Percentiles rank a stretch among this genome's conserved stretches.
These are phyloP conservation scores for Lobophora halterata DNA, from an alignment of 2,888 invertebrate species.

Conservation along the genomic window DNA sequence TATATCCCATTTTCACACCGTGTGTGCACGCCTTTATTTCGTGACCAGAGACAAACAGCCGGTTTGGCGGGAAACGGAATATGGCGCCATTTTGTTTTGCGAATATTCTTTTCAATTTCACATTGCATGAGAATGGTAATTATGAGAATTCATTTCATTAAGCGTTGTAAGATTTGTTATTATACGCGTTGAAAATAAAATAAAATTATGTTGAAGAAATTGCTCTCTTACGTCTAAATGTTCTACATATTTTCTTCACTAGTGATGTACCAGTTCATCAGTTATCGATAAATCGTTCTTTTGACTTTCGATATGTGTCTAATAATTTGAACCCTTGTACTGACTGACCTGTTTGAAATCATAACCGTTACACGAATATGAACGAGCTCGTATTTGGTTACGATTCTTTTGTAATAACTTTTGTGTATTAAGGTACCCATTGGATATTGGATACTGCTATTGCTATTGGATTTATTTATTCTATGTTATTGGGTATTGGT, in stretches of 20 bases:
- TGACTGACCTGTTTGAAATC: conserved; percentile 24
- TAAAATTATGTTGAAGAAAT: conserved; percentile 17
- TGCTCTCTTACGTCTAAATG: conserved; percentile 18
- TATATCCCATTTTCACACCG: conserved; percentile 80
- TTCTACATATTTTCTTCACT: conserved; percentile 7
- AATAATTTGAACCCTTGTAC: conserved; percentile 19
- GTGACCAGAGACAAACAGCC: conserved; percentile 67
- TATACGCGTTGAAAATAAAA: conserved; percentile 10
- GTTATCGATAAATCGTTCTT: conserved; percentile 21
- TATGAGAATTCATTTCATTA: conserved; percentile 33
- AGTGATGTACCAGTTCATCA: conserved; percentile 16
- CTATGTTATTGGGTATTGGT: conserved; percentile 11
- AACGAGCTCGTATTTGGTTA: conserved; percentile 10
- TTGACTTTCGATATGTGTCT: conserved; percentile 17
- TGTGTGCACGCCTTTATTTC: conserved; percentile 60
- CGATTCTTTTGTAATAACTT: conserved; percentile 16
- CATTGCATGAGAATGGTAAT: conserved; percentile 40
- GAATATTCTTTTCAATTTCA: conserved; percentile 40
- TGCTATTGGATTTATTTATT: too few relatives aligned
- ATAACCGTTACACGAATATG: conserved; percentile 22
- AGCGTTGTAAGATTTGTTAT: too few relatives aligned
- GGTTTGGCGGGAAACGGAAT: conserved; percentile 42
- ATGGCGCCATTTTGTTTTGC: conserved; percentile 45
- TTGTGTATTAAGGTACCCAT: conserved; percentile 9
- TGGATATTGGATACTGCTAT: conserved; percentile 1